These are phyloP conservation scores for Peromyscus attwateri DNA, from an alignment of 2,797 vertebrate species.

Conservation along the genomic window DNA sequence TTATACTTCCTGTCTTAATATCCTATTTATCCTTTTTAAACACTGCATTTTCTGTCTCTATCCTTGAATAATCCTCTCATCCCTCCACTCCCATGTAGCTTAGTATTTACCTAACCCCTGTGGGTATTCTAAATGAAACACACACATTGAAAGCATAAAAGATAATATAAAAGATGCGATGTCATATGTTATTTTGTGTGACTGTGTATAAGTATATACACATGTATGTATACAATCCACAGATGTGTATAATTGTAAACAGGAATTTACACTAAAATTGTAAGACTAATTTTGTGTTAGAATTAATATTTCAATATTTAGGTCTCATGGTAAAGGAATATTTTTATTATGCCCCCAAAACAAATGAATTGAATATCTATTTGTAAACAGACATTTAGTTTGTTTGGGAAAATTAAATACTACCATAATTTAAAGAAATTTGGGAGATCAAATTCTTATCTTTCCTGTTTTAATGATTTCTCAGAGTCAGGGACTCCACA, in stretches of 20 bases:
- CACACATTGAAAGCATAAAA: not conserved
- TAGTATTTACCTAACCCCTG: not conserved
- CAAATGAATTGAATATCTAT: not conserved
- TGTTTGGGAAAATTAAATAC: not conserved
- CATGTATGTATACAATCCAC: not conserved
- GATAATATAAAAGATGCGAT: not conserved
- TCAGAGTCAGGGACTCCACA: not conserved
- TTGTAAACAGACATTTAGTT: not conserved
- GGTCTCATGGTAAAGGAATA: not conserved
- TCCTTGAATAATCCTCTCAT: not conserved
- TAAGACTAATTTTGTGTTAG: constrained; percentile 1
- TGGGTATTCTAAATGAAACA: not conserved
- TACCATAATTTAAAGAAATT: not conserved
- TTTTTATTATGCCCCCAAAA: not conserved
- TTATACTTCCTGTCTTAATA: too few species aligned
- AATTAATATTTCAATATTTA: constrained; percentile 27
- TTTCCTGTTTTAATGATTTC: not conserved
- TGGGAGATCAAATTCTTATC: not conserved
- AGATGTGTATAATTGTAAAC: not conserved
- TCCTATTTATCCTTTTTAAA: not conserved
- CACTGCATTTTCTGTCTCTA: not conserved
- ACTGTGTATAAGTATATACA: not conserved
- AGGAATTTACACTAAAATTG: not conserved
- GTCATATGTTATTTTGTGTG: not conserved
- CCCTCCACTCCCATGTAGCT: not conserved